Percentiles rank a stretch among this genome's conserved stretches.
phyloP scores from a whole-genome alignment of 2,888 invertebrate species.

The Acleris holmiana region DNA sequence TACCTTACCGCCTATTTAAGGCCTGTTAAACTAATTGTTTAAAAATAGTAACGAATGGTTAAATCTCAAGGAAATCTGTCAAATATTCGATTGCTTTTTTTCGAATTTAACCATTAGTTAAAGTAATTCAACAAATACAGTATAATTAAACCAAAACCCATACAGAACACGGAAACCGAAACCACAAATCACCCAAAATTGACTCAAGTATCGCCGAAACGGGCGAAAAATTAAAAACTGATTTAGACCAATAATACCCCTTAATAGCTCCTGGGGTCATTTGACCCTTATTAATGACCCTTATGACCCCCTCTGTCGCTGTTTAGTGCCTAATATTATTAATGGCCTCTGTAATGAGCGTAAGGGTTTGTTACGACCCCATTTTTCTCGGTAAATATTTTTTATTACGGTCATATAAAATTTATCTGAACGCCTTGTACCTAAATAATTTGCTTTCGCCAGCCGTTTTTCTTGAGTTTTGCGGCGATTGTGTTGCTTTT shows the following conservation, averaged over 20 bases:
- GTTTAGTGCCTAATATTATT: conserved; percentile 38
- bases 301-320: conserved; percentile 35
- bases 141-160: not conserved
- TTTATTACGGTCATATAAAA: conserved; percentile 36
- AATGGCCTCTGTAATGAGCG: conserved; percentile 30
- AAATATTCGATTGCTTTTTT: no score
- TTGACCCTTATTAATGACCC: conserved; percentile 34
- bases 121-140: not conserved
- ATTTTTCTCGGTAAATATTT: conserved; percentile 34
- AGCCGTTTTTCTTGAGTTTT: not conserved
- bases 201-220: conserved; percentile 23
- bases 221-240: conserved; percentile 38
- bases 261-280: conserved; percentile 32
- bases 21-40: no score
- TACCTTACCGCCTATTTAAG: no score
- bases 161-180: not conserved
- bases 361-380: conserved; percentile 21
- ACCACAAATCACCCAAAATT: conserved; percentile 29
- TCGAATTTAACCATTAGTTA: no score
- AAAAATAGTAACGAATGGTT: no score
- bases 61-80: no score
- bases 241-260: conserved; percentile 36
- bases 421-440: conserved; percentile 29
- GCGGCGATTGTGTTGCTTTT: no score
- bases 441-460: conserved; percentile 24